Evolutionary conservation across 2,797 vertebrate genomes (phyloP), one percentile per base, ranked within the genome.

Genomic region (Thaleichthys pacificus): DNA sequence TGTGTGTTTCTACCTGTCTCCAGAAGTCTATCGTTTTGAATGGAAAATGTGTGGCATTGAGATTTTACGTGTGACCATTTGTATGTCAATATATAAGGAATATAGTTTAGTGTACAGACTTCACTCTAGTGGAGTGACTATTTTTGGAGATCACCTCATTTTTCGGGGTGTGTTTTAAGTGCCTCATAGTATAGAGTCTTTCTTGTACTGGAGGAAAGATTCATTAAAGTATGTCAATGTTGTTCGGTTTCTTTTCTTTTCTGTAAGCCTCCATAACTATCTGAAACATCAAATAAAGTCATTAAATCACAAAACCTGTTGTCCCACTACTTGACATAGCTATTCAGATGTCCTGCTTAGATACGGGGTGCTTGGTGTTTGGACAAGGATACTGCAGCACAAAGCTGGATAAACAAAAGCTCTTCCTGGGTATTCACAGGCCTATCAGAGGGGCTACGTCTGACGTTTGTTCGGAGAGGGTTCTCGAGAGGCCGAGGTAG

Each of bases 121-220:
- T 91, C 89, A 92, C 88, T 80, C 30, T 38, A 3, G 89, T 90
- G 88, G 89, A 92, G 90, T 89, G 81, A 73, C 83, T 61, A 78
- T 82, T 75, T 77, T 49, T 80, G 69, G 75, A 86, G 80, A 89
- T 84, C 82, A 86, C 91, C 88, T 91, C 88, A 91, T 93, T 93
- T 90, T 93, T 87, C 82, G 88, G 87, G 90, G 91, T 88, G 85
- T 88, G 77, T 79, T 78, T 81, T 73, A 71, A 42, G 74, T 84
- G 64, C 71, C 71, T 80, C 47, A 76, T 66, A 66, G 73, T 82
- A 71, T 82, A 85, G 68, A 85, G 76, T 74, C 15, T 81, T 64
- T 79, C 71, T 74, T 84, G 73, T 78, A 79, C 78, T 74, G 66
- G 76, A 80, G 77, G 66, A 56, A 54, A 69, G 66, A 76, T 72